Base-by-base conservation (phyloP, 2,888 invertebrate genomes). In the Diploptera punctata region DNA sequence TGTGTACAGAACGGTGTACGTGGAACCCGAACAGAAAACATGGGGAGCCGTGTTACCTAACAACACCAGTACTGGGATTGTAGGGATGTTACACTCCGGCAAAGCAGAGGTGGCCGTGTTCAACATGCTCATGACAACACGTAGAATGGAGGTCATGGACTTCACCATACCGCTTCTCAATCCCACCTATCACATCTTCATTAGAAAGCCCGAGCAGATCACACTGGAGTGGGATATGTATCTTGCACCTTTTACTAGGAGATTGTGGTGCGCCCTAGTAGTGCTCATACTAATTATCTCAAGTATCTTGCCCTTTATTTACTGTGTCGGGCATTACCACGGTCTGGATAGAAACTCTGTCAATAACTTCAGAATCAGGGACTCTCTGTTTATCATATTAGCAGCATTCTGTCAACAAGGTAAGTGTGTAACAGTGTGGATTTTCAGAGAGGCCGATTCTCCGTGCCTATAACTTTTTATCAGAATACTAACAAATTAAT, bases 331-430 rank as follows among this genome's bases (percentile, higher is more conserved):
- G 1, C 19, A 31, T 0, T 21, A 43, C 16, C 62, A 62, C 43
- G 43, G 43, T 1, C 10, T 43, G n/a, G 19, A 5, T 18, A 43
- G 24, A 10, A 9, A 0, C 1, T 7, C 24, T 3, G 1, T 5
- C 4, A 19, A 7, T n/a, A 13, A 5, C 4, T 62, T 62, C 24
- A 19, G 24, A 21, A 21, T 44, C 13, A 21, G n/a, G 1, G 24
- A 62, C 10, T 13, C 43, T n/a, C 43, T 62, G n/a, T 62, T 62
- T 19, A 19, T 21, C 16, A n/a, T 43, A 7, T 24, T 62, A 4
- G 43, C 19, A 4, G 38, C 62, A 3, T 43, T 62, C 62, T 62
- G 62, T 24, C 24, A 43, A n/a, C 62, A 62, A 62, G 62, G 62
- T 62, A 21, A 7, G 29, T 60, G 13, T n/a, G n/a, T n/a, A n/a